Conservation (phyloP, 2,888 invertebrate genomes). For the Thymelicus acteon region DNA sequence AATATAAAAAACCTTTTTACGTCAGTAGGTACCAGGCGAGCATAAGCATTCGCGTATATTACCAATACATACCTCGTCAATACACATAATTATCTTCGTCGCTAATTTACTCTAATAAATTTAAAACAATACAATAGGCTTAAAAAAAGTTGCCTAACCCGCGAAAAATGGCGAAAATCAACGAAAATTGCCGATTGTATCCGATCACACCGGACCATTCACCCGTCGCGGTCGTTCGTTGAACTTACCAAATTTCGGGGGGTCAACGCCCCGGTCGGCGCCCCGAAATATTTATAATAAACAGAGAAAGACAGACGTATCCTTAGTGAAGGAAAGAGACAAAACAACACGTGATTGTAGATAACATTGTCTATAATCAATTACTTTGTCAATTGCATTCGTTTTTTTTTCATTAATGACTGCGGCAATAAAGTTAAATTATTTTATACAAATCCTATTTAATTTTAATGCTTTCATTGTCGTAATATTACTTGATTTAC, state of each 20-base stretch:
- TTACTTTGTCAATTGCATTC: slow-evolving; percentile 39
- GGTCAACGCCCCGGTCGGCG: slow-evolving; percentile 68
- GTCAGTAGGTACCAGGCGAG: no score
- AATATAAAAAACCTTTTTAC: no score
- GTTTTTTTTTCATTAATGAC: slow-evolving; percentile 10
- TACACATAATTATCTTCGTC: no score
- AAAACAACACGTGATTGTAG: slow-evolving; percentile 53
- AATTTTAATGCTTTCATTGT: not conserved
- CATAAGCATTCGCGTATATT: no score
- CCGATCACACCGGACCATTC: slow-evolving; percentile 49
- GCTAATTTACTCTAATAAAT: not conserved
- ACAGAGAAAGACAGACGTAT: slow-evolving; percentile 44
- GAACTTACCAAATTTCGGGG: slow-evolving; percentile 69
- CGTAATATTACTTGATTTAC: not conserved
- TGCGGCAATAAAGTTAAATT: not conserved
- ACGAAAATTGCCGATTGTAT: slow-evolving; percentile 41
- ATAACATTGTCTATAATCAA: slow-evolving; percentile 52
- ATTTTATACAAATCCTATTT: not conserved
- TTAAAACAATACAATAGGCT: not conserved
- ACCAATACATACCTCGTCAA: no score
- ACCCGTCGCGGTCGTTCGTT: slow-evolving; percentile 69
- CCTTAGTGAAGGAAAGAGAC: slow-evolving; percentile 42
- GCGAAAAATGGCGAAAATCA: slow-evolving; percentile 44
- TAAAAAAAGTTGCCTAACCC: slow-evolving; percentile 6
- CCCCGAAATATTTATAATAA: slow-evolving; percentile 57